These are phyloP conservation scores for Candoia aspera DNA, from an alignment of 2,113 vertebrate species.

Conservation along the genomic window DNA sequence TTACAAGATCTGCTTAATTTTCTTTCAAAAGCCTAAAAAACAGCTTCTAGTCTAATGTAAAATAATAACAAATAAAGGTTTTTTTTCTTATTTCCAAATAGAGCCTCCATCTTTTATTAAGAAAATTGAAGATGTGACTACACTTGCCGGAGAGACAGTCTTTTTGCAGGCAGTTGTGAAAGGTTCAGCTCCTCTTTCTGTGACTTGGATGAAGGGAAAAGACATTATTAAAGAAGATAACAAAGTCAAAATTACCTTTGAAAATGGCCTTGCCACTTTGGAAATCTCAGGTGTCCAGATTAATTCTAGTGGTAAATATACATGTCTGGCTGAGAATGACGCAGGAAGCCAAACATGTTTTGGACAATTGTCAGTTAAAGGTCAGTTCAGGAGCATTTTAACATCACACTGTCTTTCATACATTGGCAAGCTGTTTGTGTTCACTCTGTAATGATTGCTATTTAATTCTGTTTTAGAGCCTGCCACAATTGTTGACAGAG, in stretches of 20 bases:
- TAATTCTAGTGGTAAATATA: conserved; percentile 86
- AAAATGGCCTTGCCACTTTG: conserved; percentile 84
- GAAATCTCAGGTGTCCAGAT: conserved; percentile 83
- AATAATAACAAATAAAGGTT: conserved; percentile 33
- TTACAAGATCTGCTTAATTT: background rate
- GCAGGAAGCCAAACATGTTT: conserved; percentile 94
- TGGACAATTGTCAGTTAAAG: conserved; percentile 92
- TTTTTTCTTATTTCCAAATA: conserved; percentile 71
- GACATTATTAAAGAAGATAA: conserved; percentile 90
- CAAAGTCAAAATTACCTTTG: conserved; percentile 88
- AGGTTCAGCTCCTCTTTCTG: conserved; percentile 89
- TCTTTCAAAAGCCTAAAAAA: background rate
- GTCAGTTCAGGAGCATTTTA: conserved; percentile 76
- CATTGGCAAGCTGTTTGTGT: conserved; percentile 24
- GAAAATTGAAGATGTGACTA: conserved; percentile 89
- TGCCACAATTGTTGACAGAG: conserved; percentile 90
- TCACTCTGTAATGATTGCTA: conserved; percentile 49
- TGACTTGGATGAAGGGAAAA: conserved; percentile 93
- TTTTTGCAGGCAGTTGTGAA: conserved; percentile 88
- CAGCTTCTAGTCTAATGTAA: background rate
- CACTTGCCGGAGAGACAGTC: conserved; percentile 84
- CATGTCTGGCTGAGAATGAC: conserved; percentile 92
- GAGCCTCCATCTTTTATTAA: conserved; percentile 93
- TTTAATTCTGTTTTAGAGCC: conserved; percentile 88
- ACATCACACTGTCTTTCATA: conserved; percentile 1